Evolutionary conservation across 2,113 vertebrate genomes (phyloP), one percentile per base, ranked within the genome.

Genomic region (Pipra filicauda): DNA sequence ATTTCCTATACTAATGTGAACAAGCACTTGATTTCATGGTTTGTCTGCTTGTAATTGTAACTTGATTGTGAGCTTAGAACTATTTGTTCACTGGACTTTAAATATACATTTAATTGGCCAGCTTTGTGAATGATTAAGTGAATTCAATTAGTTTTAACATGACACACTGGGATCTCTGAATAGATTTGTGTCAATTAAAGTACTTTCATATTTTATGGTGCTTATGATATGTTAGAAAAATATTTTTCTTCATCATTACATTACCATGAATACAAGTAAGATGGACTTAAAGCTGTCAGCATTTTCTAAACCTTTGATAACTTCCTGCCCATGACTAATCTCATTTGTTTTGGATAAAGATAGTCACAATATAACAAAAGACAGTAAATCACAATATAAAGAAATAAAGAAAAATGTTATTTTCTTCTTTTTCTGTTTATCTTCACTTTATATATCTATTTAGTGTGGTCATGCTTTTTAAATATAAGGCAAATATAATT

Each of bases 1-100:
- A 95, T 96, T 92, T 96, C 85, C 95, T 94, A 52, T 81, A 91
- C 92, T 96, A 95, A 97, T 95, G 88, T 75, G 96, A 97, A 96
- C 92, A 94, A 96, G 95, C 93, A 95, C 90, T 96, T 95, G 95
- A 97, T 96, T 96, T 96, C 92, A 96, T 93, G 93, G 95, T 93
- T 97, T 96, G 90, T 92, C 92, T 96, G 59, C 93, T 95, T 93
- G 90, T 89, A 96, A 96, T 95, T 96, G 92, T 91, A 86, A 79
- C 95, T 94, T 95, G 92, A 96, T 94, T 93, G 93, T 94, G 52
- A 86, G 79, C 83, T 88, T 88, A 93, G 88, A 96, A 94, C 88
- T 79, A 93, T 92, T 97, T 96, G 90, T 94, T 94, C 92, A 91
- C 54, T 75, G 79, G 72, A 35, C 76, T 93, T 92, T 92, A 96